Evolutionary conservation across 1,140 invertebrate genomes (phyloP), one percentile per base, ranked within the genome.

Genomic region (Tetramorium alpestre): DNA sequence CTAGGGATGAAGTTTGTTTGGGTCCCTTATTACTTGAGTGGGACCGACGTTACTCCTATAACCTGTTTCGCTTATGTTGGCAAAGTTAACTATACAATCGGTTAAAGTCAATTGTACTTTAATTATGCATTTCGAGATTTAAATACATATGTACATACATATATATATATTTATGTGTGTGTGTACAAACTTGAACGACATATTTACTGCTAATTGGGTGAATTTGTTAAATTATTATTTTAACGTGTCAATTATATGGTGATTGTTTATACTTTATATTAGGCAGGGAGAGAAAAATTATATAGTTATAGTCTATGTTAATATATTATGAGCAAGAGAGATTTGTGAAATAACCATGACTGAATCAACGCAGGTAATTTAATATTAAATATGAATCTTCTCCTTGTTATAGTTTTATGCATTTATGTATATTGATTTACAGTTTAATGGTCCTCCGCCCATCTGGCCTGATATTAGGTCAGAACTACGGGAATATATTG

Each of bases 401-500:
- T 44, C 22, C 3, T 11, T 62, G 25, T 41, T 62, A 38, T 41
- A 58, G 38, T 38, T 62, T 60, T 49, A 7, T 77, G 2, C 8
- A 72, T 44, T 44, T 72, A 41, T 38, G 13, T 33, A 33, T 47
- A 16, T 54, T 22, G 13, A 38, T 28, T 91, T 80, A 70, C 62
- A 95, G 93, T 28, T 96, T 47, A 94, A 95, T 90, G 96, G 95
- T 3, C 92, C 96, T 64, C 96, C 97, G 56, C 96, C 97, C 13
- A 95, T 97, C 77, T 93, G 97, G 81, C 94, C 96, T 38, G 95
- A 96, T 56, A 94, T 96, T 41, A 94, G 95, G 89, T 94, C 96
- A 65, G 96, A 96, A 88, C 90, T 97, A 18, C 95, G 95, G 88
- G 93, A 96, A 49, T 97, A 96, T 88, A 93, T 97, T n/a, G 94